Base-by-base conservation (phyloP, 2,888 invertebrate genomes). In the Trachelus iudaicus region DNA sequence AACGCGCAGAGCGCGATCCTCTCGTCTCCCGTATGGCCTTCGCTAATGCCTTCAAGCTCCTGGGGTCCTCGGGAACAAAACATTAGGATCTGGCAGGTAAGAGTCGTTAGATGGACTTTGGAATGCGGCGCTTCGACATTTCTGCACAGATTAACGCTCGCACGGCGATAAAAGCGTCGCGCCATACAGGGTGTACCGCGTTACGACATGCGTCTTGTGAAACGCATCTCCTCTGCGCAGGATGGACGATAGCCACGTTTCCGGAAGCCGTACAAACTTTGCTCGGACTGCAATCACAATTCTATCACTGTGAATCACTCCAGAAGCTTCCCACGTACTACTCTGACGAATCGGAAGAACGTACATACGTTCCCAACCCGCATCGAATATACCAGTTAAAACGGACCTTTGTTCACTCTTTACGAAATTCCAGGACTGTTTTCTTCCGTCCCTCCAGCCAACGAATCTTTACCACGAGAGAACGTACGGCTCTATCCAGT, bases 101-200 rank as follows among this genome's bases (percentile, higher is more conserved):
- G 9, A 79, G 80, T 83, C 81, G 85, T 85, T 83, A 80, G 84
- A 82, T 23, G 83, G 80, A 76, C 80, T 77, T 23, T 79, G 85
- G 85, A 85, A 85, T 85, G 85, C 81, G 76, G 77, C 81, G 81
- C 73, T 79, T 82, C 82, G 79, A 78, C 83, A 81, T 83, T 83
- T 83, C 78, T 83, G 78, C 76, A 77, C 75, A 56, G 40, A 56
- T 23, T 6, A 23, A 56, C 23, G 6, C 40, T 15, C 40, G 40
- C 6, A 2, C 6, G 23, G 2, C 6, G 40, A 56, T 56, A 23
- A 56, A 56, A 23, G 6, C 40, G 40, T 15, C 40, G 40, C 40
- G 40, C 40, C 40, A 23, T 56, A 56, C 40, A 56, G 40, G 40
- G 23, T 56, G 40, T 56, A 76, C 76, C 75, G 75, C 78, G 76